Evolutionary conservation across 2,888 invertebrate genomes (phyloP), one percentile per base, ranked within the genome.

Genomic region (Electrophaes corylata): DNA sequence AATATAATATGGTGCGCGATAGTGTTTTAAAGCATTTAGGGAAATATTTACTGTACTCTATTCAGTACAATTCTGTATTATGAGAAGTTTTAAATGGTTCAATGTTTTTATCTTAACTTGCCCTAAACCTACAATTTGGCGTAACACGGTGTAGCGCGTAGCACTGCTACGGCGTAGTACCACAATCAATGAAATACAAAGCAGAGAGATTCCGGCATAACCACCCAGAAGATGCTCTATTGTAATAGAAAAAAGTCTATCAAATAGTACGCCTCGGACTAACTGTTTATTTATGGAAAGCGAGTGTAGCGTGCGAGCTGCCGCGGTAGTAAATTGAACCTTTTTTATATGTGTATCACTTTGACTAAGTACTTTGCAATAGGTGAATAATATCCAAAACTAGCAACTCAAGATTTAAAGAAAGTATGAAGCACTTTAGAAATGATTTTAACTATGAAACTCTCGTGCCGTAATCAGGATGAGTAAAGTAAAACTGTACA

Each of bases 221-320:
- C 12, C 33, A 46, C 33, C 12, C 31, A 49, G 41, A n/a, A 12
- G 41, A 45, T 52, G 16, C 16, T 16, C 1, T 35, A 6, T 35
- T 6, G 8, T 35, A 35, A n/a, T 12, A 14, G 31, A 43, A 47
- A 41, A 26, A 48, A 43, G 41, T 47, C 47, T 37, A 20, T 37
- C 23, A 35, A 12, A 12, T 14, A 35, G 14, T 14, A n/a, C 19
- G 40, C 18, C 44, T 31, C 43, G 23, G 33, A 53, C 46, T 54
- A 45, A 59, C 50, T 53, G 48, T 48, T 51, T 55, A 41, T 49
- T 43, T 23, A 58, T 53, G 33, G 18, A 62, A 54, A 57, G 51
- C 57, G 60, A 63, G 57, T 51, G 59, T 64, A 66, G 62, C 67
- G 70, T 72, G 77, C 78, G 80, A 81, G 81, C 84, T 81, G 79